Base-by-base conservation (phyloP, 2,113 vertebrate genomes). In the Uria lomvia region DNA sequence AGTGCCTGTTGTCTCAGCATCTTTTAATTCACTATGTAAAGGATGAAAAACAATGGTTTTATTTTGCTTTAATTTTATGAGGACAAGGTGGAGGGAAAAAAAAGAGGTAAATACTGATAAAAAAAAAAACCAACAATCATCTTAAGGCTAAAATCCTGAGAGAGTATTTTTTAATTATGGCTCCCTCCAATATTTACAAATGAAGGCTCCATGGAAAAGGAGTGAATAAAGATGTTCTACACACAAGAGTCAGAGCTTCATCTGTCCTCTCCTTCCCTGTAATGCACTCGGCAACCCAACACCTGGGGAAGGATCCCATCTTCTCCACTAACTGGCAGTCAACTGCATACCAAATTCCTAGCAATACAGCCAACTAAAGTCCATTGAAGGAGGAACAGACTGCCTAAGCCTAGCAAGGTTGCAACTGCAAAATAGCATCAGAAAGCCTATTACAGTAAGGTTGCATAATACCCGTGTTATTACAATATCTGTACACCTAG, bases 101-200 rank as follows among this genome's bases (percentile, higher is more conserved):
- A 70, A 32, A 85, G 4, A 52, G 20, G 22, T 8, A 85, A 84
- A 71, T 6, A 49, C 4, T 42, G 9, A 15, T 40, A 15, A 82
- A 75, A 68, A n/a, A 43, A 45, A 45, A 19, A 19, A 19, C 3
- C 0, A 2, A 0, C 5, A 30, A 19, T 56, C 14, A 45, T 29
- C 55, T 32, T 34, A 55, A 53, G 18, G 58, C 4, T 67, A 22
- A 72, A 86, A 70, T 76, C 11, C 21, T 26, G 15, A 15, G 32
- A 50, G 4, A 34, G 9, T 22, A 42, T 6, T 78, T 81, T 90
- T 68, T 6, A 60, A 36, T 70, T 68, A 43, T 17, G 11, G 9
- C 34, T 83, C 10, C 17, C 27, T 49, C 15, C 40, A 70, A 14
- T 49, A 72, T 38, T 49, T 60, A 59, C 2, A 1, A 74, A 47